A percentile compares a stretch with the other conserved stretches of the same genome.
Conservation (phyloP, 2,888 invertebrate species). For the Oligia strigilis region DNA sequence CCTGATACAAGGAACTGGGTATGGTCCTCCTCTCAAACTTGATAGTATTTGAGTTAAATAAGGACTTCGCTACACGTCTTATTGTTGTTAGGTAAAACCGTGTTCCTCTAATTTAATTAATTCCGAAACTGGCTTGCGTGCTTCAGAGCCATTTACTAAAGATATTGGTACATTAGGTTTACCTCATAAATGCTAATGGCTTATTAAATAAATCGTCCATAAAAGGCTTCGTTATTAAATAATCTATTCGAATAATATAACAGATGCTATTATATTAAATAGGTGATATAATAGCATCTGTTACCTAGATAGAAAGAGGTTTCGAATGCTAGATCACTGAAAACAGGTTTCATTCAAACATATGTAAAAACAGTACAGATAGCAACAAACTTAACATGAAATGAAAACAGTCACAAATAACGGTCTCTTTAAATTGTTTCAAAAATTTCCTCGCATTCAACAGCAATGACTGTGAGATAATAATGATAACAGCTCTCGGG, state of each 20-base stretch:
- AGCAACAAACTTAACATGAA: conserved; percentile 1
- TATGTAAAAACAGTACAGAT: conserved; percentile 13
- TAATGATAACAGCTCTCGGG: conserved; percentile 34
- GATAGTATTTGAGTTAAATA: conserved; percentile 48
- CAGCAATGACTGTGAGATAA: conserved; percentile 31
- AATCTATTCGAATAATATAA: conserved; percentile 12
- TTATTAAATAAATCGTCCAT: conserved; percentile 28
- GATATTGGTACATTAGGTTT: conserved; percentile 20
- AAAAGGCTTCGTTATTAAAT: conserved; percentile 35
- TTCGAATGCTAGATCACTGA: not conserved
- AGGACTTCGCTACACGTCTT: conserved; percentile 11
- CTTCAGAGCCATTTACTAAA: conserved; percentile 19
- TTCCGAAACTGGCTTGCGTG: conserved; percentile 30
- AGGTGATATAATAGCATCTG: not conserved
- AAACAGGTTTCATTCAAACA: conserved; percentile 24
- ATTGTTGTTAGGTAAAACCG: conserved; percentile 17
- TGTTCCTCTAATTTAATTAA: conserved; percentile 40
- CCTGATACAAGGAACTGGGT: conserved; percentile 61
- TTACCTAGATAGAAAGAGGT: not conserved
- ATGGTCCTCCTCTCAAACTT: conserved; percentile 53
- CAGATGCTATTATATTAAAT: not conserved
- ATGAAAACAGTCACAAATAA: conserved; percentile 9
- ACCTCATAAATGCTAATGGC: conserved; percentile 44
- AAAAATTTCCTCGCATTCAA: conserved; percentile 30
- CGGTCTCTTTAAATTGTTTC: conserved; percentile 31